Base-by-base conservation (phyloP, 2,113 vertebrate species). In the Dasypus novemcinctus region DNA sequence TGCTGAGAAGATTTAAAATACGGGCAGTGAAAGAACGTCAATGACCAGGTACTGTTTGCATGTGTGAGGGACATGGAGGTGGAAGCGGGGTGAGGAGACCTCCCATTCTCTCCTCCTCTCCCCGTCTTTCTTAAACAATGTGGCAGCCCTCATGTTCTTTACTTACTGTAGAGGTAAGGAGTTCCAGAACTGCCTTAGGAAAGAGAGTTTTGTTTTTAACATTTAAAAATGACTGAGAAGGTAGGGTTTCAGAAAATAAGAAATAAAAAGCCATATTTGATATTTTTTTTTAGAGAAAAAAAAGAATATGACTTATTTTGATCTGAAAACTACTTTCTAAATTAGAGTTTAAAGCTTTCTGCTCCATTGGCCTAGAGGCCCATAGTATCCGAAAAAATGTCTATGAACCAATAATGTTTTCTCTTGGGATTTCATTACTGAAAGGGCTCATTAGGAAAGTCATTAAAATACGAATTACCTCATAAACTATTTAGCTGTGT, bases 401-500 rank as follows among this genome's bases (percentile, higher is more conserved):
- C 98, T 98, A 97, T 96, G 98, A 98, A 98, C 97, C 97, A 98
- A 98, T 98, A 98, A 98, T 90, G 92, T 98, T 96, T 96, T 97
- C 98, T 98, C 98, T 49, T 71, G 98, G 97, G 98, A 98, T 98
- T 98, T 99, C 98, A 98, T 99, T 99, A 98, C 98, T 98, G 98
- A 99, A 98, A 99, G 98, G 98, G 97, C 98, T 99, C 98, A 99
- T 99, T 99, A 99, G 97, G 98, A 98, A 98, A 98, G 98, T 98
- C 98, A 98, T 98, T 98, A 98, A 98, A 98, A 98, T 98, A 98
- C 98, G 98, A 99, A 98, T 99, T 98, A 99, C 98, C 99, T 99
- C 99, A 99, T 99, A 99, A 99, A 99, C 98, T 99, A 99, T 99
- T 99, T 99, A 99, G 99, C 95, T 98, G 98, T 97, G 97, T 98